A percentile compares a stretch with the other conserved stretches of the same genome.
These are phyloP conservation scores for Heteromormyrus szaboi DNA, from an alignment of 2,797 vertebrate genomes.

Conservation along the genomic window DNA sequence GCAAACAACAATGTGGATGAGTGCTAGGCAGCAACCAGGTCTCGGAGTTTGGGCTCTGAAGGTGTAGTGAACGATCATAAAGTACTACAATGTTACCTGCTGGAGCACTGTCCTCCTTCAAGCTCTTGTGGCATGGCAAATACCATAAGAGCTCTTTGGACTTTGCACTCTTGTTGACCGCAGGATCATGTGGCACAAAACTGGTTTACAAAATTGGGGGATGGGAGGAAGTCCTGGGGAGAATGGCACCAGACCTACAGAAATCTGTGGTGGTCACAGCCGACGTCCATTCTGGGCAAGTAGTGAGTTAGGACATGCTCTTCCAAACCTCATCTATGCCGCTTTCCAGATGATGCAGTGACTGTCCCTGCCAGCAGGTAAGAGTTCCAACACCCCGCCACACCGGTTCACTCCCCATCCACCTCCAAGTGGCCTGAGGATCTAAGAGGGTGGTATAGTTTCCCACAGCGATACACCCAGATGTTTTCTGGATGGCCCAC, in stretches of 20 bases:
- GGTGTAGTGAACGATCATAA: neutral
- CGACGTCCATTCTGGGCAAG: neutral
- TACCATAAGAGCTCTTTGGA: neutral
- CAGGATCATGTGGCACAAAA: neutral
- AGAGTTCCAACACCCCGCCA: neutral
- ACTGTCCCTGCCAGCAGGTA: neutral
- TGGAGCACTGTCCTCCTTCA: neutral
- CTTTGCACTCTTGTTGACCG: neutral
- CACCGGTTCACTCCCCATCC: neutral
- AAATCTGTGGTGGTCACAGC: neutral
- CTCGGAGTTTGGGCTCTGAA: neutral
- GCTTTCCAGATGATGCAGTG: neutral
- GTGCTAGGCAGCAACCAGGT: neutral
- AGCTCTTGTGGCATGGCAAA: neutral
- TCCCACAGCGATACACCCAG: neutral
- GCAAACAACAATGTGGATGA: neutral
- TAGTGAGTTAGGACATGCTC: neutral
- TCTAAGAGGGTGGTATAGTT: neutral
- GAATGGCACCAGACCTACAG: neutral
- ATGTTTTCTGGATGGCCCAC: constrained; percentile 4
- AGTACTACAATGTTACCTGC: neutral
- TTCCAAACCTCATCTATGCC: neutral
- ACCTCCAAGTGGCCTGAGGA: neutral
- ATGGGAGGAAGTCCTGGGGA: neutral
- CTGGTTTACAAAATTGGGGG: neutral